phyloP scores from a whole-genome alignment of 1,140 invertebrate genomes.

The Drosophila tani region DNA sequence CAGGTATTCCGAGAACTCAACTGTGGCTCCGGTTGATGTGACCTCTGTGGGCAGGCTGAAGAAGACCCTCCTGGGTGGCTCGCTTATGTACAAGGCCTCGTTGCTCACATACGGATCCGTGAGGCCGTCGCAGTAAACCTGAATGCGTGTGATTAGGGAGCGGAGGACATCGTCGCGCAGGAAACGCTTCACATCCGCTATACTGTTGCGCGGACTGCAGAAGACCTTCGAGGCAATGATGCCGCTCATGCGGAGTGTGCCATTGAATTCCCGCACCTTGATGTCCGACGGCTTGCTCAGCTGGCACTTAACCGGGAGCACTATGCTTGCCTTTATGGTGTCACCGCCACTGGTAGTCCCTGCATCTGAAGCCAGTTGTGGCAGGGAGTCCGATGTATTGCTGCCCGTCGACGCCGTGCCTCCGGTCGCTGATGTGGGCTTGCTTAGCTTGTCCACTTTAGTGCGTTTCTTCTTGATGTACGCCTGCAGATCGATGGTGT shows the following conservation, averaged over 20 bases:
- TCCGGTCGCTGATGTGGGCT: conserved; percentile 26
- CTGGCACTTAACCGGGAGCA: conserved; percentile 77
- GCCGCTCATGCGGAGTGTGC: conserved; percentile 68
- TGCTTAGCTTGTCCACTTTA: conserved; percentile 51
- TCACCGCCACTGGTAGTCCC: conserved; percentile 14
- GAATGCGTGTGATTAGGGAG: conserved; percentile 77
- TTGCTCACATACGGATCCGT: conserved; percentile 72
- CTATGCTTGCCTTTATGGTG: conserved; percentile 64
- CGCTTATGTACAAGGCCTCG: conserved; percentile 72
- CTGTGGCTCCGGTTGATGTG: conserved; percentile 1
- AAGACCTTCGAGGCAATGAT: conserved; percentile 73
- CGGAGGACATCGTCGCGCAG: conserved; percentile 79
- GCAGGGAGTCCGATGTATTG: conserved; percentile 32
- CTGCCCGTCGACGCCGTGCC: background rate
- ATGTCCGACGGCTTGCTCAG: conserved; percentile 55
- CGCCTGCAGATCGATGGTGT: conserved; percentile 66
- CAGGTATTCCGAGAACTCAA: conserved; percentile 82
- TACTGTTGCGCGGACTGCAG: conserved; percentile 67
- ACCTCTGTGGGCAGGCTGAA: conserved; percentile 62
- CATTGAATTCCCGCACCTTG: conserved; percentile 72
- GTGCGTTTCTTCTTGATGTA: conserved; percentile 69
- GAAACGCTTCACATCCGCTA: conserved; percentile 77
- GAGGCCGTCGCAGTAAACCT: conserved; percentile 82
- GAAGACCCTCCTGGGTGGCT: conserved; percentile 78
- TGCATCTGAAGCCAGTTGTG: conserved; percentile 25